Evolutionary conservation across 2,797 vertebrate species (phyloP).

Genomic region (Cryptoprocta ferox): DNA sequence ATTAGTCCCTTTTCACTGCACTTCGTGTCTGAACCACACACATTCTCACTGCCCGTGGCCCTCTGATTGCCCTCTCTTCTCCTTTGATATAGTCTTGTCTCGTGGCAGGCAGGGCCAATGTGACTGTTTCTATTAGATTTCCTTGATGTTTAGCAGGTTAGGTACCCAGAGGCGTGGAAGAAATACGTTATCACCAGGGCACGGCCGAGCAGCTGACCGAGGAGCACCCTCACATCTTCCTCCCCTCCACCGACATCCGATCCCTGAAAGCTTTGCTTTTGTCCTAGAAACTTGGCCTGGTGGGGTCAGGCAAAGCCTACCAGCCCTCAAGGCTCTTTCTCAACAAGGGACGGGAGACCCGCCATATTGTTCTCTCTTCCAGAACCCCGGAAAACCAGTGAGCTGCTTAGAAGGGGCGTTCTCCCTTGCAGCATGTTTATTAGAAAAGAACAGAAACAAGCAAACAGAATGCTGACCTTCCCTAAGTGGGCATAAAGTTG

Average conservation of each 20-base stretch:
- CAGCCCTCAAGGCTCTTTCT: not conserved
- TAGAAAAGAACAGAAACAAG: slow-evolving; percentile 71
- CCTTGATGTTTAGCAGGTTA: not conserved
- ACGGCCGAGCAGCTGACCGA: not conserved
- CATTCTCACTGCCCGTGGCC: not conserved
- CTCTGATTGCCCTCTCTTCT: not conserved
- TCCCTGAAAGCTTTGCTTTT: not conserved
- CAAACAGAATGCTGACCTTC: slow-evolving; percentile 70
- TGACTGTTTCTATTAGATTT: not conserved
- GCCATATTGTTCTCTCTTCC: not conserved
- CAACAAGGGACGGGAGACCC: not conserved
- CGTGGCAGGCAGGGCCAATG: not conserved
- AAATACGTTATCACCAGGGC: slow-evolving; percentile 3
- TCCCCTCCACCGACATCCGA: not conserved
- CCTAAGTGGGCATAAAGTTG: slow-evolving; percentile 72
- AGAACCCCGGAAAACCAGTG: not conserved
- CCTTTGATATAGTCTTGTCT: not conserved
- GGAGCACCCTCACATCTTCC: not conserved
- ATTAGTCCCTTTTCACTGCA: not conserved
- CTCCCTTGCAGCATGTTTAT: slow-evolving; percentile 59
- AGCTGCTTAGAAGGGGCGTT: not conserved
- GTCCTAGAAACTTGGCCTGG: slow-evolving; percentile 20
- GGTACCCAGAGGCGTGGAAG: not conserved
- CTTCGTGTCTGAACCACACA: not conserved
- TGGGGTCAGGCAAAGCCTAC: not conserved